Base-by-base conservation (phyloP, 2,797 vertebrate species). In the Gambelia wislizenii region DNA sequence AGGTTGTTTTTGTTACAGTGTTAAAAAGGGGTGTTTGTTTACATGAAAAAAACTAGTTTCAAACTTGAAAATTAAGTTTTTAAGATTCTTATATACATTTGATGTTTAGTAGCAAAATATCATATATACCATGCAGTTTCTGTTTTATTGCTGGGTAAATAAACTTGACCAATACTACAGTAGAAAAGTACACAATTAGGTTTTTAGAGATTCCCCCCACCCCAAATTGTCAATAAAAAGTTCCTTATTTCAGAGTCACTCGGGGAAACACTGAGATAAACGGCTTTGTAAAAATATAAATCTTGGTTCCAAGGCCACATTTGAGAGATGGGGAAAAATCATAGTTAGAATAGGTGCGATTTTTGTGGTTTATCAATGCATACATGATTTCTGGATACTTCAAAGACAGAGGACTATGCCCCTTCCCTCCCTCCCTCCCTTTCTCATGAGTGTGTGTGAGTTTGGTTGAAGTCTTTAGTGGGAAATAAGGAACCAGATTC, bases 401-500 rank as follows among this genome's bases (percentile, higher is more conserved):
- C 25, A 14, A 39, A 47, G 42, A 44, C 42, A 47, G 39, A 49
- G 30, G 22, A 22, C 30, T 9, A 20, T 59, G 33, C 22, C 18
- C 47, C 33, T 44, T 39, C 42, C 33, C n/a, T 25, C 10, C 4
- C 30, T 67, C 12, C 13, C 20, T 67, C 10, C 13, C 33, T 61
- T 7, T 20, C 22, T 61, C 33, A 12, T 81, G 54, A 49, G 9
- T 70, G 39, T 18, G 6, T 67, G 56, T 61, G 30, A n/a, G 27
- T 22, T 25, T 42, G 8, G 47, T 61, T 16, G n/a, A 84, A 74
- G 83, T 67, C 83, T n/a, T 67, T 47, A 56, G 9, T 44, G 36
- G 79, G 86, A 69, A 61, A 72, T 39, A 30, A 70, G 49, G 76
- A 85, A 64, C 64, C 49, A 80, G 91, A 47, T 84, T 87, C 86